Base-by-base conservation (phyloP, 2,797 vertebrate genomes). In the Sebastes nivosus region DNA sequence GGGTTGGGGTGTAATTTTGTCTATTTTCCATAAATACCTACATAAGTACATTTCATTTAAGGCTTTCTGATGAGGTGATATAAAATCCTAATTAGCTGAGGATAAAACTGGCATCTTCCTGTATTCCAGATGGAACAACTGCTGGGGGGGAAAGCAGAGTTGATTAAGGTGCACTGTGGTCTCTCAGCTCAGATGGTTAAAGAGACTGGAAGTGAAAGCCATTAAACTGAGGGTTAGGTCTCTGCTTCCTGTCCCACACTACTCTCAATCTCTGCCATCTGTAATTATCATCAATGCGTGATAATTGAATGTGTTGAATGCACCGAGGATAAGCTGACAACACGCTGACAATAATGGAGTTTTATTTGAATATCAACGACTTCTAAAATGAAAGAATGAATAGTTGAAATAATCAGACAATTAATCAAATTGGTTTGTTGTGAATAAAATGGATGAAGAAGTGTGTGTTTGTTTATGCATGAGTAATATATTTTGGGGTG, bases 231-330 rank as follows among this genome's bases (percentile, higher is more conserved):
- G 27, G 11, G 60, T 71, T 25, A 71, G 67, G 29, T 38, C 36
- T 38, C 27, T 67, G 75, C 27, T 67, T 71, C 18, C 52, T 42
- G 70, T 67, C 50, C 13, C 13, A 52, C 64, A 63, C 75, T 67
- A 67, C 20, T 64, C 67, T 65, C 14, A 60, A 20, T 20, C 14
- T 8, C 55, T 74, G 57, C 67, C 54, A 68, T 63, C 27, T 24
- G 36, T 66, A 77, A 86, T 81, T 68, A 84, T 57, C 46, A 68
- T 73, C 64, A 72, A 27, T 42, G 12, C 20, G 13, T 38, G 36
- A 38, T 38, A 38, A 71, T 70, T 71, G 52, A 67, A 38, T 38
- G 29, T 52, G 67, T 32, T n/a, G 42, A 55, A 64, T 50, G 36
- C 36, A 38, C 36, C 13, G 2, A 38, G 36, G 36, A 38, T 38